Conservation (phyloP, 2,797 vertebrate genomes). For the Tympanoctomys barrerae region DNA sequence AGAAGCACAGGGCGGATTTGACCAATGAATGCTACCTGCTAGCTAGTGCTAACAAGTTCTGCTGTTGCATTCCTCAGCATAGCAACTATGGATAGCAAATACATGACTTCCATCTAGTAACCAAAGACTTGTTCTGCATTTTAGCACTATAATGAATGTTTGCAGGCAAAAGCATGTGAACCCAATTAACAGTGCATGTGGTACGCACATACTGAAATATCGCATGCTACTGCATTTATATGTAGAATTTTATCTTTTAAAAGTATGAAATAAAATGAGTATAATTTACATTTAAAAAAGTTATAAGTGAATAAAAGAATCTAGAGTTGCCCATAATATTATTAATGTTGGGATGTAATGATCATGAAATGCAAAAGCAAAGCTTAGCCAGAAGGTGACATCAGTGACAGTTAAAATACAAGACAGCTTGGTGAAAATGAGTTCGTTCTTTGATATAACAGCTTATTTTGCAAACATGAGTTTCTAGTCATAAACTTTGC, state of each 20-base stretch:
- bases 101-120: not conserved
- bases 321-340: not conserved
- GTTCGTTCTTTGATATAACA: not conserved
- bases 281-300: not conserved
- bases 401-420: not conserved
- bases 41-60: not conserved
- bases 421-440: not conserved
- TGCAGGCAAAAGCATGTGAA: not conserved
- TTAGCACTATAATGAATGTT: not conserved
- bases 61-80: not conserved
- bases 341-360: not conserved
- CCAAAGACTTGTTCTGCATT: not conserved
- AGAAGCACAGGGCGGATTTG: not conserved
- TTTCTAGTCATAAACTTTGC: not conserved
- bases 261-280: not conserved
- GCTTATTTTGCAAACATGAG: not conserved
- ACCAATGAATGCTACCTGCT: too few relatives aligned
- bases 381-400: not conserved
- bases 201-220: not conserved
- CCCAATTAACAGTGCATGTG: not conserved
- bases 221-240: not conserved
- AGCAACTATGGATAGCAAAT: too few relatives aligned
- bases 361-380: not conserved
- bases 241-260: not conserved
- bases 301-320: not conserved